Base-by-base conservation (phyloP, 2,888 invertebrate genomes). In the Agrotis puta region DNA sequence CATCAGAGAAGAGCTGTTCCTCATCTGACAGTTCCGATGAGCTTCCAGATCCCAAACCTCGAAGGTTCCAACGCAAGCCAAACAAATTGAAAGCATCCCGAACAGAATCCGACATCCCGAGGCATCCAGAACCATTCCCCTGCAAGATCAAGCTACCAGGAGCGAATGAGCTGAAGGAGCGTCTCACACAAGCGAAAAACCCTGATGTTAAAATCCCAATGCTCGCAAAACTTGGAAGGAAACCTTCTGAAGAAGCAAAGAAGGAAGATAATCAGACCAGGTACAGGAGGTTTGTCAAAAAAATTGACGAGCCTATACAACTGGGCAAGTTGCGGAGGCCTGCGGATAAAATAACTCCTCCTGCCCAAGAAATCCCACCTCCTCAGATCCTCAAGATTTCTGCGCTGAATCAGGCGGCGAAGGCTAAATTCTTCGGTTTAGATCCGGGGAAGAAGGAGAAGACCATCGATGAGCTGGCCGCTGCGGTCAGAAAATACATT, bases 11-110 rank as follows among this genome's bases (percentile, higher is more conserved):
- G 59, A 96, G 96, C 85, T 95, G 95, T 65, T 93, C 95, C 22
- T 95, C 96, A 63, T 95, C 96, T 58, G 95, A 95, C 78, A 94
- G 93, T 71, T 95, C 95, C 5, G 96, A 95, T 14, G 95, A 94
- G 16, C 85, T 90, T 2, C 94, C 90, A 7, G 95, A 91, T 53
- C 93, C 92, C 0, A 94, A 93, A 62, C 91, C 94, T 0, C 87
- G 93, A 43, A 80, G 95, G 43, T 94, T 94, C 87, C 93, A 94
- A 74, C 88, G 94, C 2, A 95, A 95, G 77, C 94, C 91, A 79
- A 95, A 94, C 88, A 94, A 95, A 70, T 86, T 96, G 0, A 95
- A 96, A 77, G 82, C 93, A 0, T 96, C 95, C 0, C 89, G 93
- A 85, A 96, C 96, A 0, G 96, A 96, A 54, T 96, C 96, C 0